phyloP scores from a whole-genome alignment of 2,888 invertebrate genomes.

The Harpalus rufipes region DNA sequence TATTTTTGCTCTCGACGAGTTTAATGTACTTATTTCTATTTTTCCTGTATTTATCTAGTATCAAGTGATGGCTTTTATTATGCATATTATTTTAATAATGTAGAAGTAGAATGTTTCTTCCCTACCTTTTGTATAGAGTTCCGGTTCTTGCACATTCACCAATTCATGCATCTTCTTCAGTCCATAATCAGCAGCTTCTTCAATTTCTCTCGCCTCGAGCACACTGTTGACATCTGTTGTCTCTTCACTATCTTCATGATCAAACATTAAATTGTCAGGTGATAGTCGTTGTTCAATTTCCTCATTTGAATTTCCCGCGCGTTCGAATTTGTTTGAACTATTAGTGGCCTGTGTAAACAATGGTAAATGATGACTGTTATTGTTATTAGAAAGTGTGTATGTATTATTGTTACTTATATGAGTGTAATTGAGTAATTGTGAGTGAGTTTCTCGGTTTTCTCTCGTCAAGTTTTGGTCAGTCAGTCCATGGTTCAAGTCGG shows the following conservation, averaged over 20 bases:
- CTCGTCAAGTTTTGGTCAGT: conserved; percentile 56
- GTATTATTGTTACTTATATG: conserved; percentile 68
- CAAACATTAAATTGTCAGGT: conserved; percentile 17
- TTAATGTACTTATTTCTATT: too few species aligned
- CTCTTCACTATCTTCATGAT: conserved; percentile 12
- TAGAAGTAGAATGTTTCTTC: conserved; percentile 9
- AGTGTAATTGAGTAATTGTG: conserved; percentile 66
- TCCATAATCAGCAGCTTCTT: conserved; percentile 84
- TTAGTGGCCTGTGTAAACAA: conserved; percentile 42
- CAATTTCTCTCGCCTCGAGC: conserved; percentile 77
- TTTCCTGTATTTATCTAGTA: too few species aligned
- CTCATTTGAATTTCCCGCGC: conserved; percentile 14
- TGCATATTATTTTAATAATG: conserved; percentile 27
- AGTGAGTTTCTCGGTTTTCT: conserved; percentile 48
- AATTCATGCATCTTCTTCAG: conserved; percentile 84
- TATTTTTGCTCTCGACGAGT: too few species aligned
- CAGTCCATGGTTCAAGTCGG: conserved; percentile 26
- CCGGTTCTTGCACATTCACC: conserved; percentile 81
- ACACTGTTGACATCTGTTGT: conserved; percentile 61
- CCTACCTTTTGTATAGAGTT: conserved; percentile 82
- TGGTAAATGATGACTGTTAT: conserved; percentile 49
- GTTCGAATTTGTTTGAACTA: conserved; percentile 4
- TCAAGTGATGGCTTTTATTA: too few species aligned
- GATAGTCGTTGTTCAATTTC: conserved; percentile 54
- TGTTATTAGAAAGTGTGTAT: conserved; percentile 61